These are phyloP conservation scores for Iguana delicatissima DNA, from an alignment of 2,797 vertebrate genomes.

Conservation along the genomic window DNA sequence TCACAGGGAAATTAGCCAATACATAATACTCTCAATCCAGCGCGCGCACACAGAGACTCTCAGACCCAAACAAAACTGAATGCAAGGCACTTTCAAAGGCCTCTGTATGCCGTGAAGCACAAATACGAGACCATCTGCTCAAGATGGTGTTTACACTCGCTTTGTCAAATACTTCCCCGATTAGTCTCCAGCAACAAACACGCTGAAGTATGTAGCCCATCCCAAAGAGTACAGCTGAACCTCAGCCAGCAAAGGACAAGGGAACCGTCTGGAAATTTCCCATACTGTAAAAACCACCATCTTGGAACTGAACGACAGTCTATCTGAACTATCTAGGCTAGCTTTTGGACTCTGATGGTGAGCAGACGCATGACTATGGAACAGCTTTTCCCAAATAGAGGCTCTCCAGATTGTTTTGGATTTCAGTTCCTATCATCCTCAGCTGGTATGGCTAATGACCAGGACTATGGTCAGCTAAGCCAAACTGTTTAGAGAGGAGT, in stretches of 20 bases:
- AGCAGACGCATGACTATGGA: background rate
- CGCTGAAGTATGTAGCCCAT: rapidly evolving
- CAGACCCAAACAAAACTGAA: constrained; percentile 7
- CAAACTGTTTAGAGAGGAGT: too few relatives aligned
- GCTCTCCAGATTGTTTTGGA: background rate
- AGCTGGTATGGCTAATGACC: background rate
- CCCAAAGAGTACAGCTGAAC: background rate
- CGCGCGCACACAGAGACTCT: background rate
- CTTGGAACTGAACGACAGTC: too few relatives aligned
- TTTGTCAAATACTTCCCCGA: background rate
- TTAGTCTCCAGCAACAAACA: background rate
- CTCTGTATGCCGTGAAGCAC: background rate
- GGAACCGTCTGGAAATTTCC: background rate
- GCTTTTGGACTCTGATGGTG: background rate
- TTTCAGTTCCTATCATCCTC: background rate
- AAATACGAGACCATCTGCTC: background rate
- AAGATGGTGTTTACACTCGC: background rate
- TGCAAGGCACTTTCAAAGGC: background rate
- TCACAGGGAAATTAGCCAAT: background rate
- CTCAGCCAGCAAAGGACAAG: background rate
- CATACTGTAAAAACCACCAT: too few relatives aligned
- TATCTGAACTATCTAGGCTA: background rate
- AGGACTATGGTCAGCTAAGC: too few relatives aligned
- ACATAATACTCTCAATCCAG: background rate
- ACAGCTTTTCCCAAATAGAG: background rate